Base-by-base conservation (phyloP, 1,140 invertebrate species). In the Nixonia krombeini region DNA sequence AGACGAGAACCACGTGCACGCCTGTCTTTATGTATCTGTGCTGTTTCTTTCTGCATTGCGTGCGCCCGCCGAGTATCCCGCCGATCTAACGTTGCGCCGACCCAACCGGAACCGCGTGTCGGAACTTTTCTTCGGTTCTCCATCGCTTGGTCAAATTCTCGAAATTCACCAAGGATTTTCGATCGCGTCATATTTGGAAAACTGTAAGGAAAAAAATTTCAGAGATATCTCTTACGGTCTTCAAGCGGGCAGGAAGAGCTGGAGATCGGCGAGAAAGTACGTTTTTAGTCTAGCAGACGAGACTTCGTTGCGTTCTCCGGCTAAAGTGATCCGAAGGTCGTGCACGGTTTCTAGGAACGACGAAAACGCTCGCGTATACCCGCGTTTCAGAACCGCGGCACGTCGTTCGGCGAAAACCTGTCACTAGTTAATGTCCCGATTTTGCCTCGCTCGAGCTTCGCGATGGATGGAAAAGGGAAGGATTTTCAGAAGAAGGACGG, bases 261-360 rank as follows among this genome's bases (percentile, higher is more conserved):
- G n/a, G n/a, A n/a, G n/a, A n/a, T n/a, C n/a, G n/a, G n/a, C n/a
- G n/a, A n/a, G n/a, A n/a, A n/a, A n/a, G n/a, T n/a, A n/a, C n/a
- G n/a, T n/a, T n/a, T n/a, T n/a, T n/a, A n/a, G n/a, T n/a, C n/a
- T n/a, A n/a, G n/a, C 51, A 56, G 57, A 66, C 63, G 57, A 52
- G 52, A 52, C 65, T 68, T 68, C 57, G 38, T 41, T 52, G 65
- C 66, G 66, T 69, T 68, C 53, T 59, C 29, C 58, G 66, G 65
- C 65, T 57, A 68, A 68, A 68, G 65, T 68, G 57, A 58, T 58
- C 62, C 47, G 58, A 68, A 68, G 65, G 65, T 68, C 65, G 65
- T 44, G 58, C 40, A 35, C 52, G 26, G 47, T 62, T 68, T 62
- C 65, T 68, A 68, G 58, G 57, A 68, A 62, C 58, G 65, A 68